These are phyloP conservation scores for Uropetala carovei DNA, from an alignment of 2,888 invertebrate genomes.

Conservation along the genomic window DNA sequence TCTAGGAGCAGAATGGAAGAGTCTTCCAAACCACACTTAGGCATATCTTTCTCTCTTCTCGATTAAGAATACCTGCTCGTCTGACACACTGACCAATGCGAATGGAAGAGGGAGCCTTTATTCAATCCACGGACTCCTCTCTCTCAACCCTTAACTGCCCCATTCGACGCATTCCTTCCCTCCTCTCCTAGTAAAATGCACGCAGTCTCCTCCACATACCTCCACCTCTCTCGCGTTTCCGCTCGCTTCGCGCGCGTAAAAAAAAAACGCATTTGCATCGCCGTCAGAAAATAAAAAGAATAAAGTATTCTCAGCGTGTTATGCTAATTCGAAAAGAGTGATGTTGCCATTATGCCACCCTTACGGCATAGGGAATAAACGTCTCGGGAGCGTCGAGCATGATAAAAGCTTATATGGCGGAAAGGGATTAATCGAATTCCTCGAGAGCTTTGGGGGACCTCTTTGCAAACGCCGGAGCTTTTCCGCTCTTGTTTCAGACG, in stretches of 20 bases:
- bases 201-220: not conserved
- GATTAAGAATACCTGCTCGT: not conserved
- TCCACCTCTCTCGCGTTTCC: not conserved
- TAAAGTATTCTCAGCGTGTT: not conserved
- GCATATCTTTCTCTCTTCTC: not conserved
- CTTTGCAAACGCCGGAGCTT: not conserved
- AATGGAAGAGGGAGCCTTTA: not conserved
- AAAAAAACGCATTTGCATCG: not conserved
- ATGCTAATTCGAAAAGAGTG: not conserved
- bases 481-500: not conserved
- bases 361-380: not conserved
- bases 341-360: not conserved
- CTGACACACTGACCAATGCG: not conserved
- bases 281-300: not conserved
- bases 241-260: not conserved
- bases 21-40: not conserved
- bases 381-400: not conserved
- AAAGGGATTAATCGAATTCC: constrained; percentile 12
- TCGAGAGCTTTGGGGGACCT: not conserved
- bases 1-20: not conserved
- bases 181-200: not conserved
- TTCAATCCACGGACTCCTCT: not conserved
- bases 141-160: not conserved
- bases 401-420: not conserved
- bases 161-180: not conserved